Base-by-base conservation (phyloP, 2,888 invertebrate genomes). In the Thereva nobilitata region DNA sequence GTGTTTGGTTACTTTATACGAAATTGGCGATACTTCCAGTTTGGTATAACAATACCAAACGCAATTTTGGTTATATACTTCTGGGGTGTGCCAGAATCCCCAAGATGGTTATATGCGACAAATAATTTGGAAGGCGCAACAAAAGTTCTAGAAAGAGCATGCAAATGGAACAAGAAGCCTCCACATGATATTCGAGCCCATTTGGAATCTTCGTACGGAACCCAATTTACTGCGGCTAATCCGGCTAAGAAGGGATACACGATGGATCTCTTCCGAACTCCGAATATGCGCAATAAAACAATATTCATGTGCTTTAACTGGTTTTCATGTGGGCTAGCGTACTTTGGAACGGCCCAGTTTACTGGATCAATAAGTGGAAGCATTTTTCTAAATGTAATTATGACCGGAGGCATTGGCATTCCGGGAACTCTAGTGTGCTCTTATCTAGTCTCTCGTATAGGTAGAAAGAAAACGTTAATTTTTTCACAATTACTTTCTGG, bases 271-370 rank as follows among this genome's bases (percentile, higher is more conserved):
- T 86, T 92, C 74, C 84, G 86, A 8, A 89, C 89, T 0, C 88
- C 89, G 0, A 86, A 86, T 63, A 83, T 92, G 79, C 83, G 92
- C 40, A 76, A 83, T 42, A 89, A 90, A 74, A 91, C 91, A 0
- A 75, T 91, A 4, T 87, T 87, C 47, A 89, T 92, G 75, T 87
- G 87, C 73, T 89, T 88, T 77, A 89, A 89, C 76, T 93, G 93
- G 95, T 84, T 91, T 64, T 90, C 91, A 1, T 91, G 92, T 68
- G 93, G 93, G 3, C 84, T 95, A 76, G 90, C 92, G 72, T 92
- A 94, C 81, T 96, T 92, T 75, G 94, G 94, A 0, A 87, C 94
- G n/a, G 89, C 92, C 0, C 91, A 93, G 77, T 93, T 91, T 78
- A 88, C 92, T 65, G 89, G 91, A 0, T 87, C 90, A 73, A 83